Conservation (phyloP, 2,888 invertebrate genomes). For the Serrognathus titanus region DNA sequence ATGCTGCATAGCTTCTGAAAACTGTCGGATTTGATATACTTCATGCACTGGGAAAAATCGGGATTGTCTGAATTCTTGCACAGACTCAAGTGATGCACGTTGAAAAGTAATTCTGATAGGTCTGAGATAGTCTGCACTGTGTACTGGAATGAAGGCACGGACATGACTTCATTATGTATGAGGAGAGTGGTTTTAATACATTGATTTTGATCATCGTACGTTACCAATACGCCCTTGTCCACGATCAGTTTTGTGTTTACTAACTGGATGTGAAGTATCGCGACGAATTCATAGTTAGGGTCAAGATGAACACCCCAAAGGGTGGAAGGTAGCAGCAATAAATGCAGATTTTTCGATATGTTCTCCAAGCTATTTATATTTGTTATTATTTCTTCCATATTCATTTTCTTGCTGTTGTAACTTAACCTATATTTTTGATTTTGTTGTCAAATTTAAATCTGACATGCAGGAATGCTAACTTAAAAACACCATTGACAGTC, state of each 20-base stretch:
- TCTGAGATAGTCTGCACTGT: slow-evolving; percentile 28
- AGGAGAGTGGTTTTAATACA: slow-evolving; percentile 25
- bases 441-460: too few species aligned
- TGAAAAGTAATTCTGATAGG: slow-evolving; percentile 21
- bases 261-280: slow-evolving; percentile 27
- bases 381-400: too few species aligned
- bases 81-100: slow-evolving; percentile 12
- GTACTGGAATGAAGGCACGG: slow-evolving; percentile 25
- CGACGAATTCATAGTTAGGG: slow-evolving; percentile 30
- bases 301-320: slow-evolving; percentile 35
- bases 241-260: slow-evolving; percentile 22
- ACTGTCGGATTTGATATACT: slow-evolving; percentile 6
- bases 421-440: too few species aligned
- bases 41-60: slow-evolving; percentile 10
- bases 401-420: too few species aligned
- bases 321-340: slow-evolving; percentile 31
- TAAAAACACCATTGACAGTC: too few species aligned
- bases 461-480: too few species aligned
- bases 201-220: slow-evolving; percentile 17
- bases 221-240: slow-evolving; percentile 30
- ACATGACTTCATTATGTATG: slow-evolving; percentile 28
- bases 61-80: slow-evolving; percentile 17
- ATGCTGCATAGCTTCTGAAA: slow-evolving; percentile 13
- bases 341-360: slow-evolving; percentile 26
- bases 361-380: slow-evolving; percentile 6